Conservation (phyloP, 2,888 invertebrate species). For the Gnatocerus cornutus region DNA sequence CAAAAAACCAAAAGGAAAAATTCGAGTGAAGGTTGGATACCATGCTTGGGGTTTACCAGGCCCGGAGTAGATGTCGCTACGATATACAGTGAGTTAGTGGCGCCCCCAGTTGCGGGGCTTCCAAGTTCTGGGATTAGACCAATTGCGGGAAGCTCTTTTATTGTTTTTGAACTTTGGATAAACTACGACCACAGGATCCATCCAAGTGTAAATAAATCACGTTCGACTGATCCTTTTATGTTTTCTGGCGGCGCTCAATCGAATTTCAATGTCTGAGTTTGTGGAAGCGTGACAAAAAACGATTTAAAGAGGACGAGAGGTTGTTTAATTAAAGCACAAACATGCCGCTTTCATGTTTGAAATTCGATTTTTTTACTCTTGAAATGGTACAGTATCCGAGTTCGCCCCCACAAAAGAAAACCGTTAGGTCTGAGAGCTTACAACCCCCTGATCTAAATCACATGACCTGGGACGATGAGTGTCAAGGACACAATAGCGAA, state of each 20-base stretch:
- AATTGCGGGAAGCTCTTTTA: background rate
- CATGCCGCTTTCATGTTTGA: constrained; percentile 28
- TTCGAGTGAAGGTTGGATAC: background rate
- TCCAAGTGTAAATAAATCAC: constrained; percentile 39
- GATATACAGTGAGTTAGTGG: background rate
- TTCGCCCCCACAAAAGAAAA: constrained; percentile 48
- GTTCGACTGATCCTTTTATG: constrained; percentile 27
- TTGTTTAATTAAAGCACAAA: constrained; percentile 41
- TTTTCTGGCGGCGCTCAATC: constrained; percentile 20
- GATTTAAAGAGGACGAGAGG: constrained; percentile 19
- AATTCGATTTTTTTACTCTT: constrained; percentile 13
- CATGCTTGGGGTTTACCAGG: too few species aligned
- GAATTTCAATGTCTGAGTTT: constrained; percentile 35
- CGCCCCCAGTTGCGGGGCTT: background rate
- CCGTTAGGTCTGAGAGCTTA: constrained; percentile 45
- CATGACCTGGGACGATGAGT: constrained; percentile 32
- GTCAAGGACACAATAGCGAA: constrained; percentile 42
- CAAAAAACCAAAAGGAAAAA: background rate
- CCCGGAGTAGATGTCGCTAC: too few species aligned
- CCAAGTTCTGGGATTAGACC: background rate
- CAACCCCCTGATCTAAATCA: constrained; percentile 26
- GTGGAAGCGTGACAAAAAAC: constrained; percentile 39
- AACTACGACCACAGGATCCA: constrained; percentile 8
- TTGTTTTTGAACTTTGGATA: constrained; percentile 16
- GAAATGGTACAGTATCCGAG: constrained; percentile 32